These are phyloP conservation scores for Lepilemur ruficaudatus DNA, from an alignment of 2,797 vertebrate genomes.

Conservation along the genomic window DNA sequence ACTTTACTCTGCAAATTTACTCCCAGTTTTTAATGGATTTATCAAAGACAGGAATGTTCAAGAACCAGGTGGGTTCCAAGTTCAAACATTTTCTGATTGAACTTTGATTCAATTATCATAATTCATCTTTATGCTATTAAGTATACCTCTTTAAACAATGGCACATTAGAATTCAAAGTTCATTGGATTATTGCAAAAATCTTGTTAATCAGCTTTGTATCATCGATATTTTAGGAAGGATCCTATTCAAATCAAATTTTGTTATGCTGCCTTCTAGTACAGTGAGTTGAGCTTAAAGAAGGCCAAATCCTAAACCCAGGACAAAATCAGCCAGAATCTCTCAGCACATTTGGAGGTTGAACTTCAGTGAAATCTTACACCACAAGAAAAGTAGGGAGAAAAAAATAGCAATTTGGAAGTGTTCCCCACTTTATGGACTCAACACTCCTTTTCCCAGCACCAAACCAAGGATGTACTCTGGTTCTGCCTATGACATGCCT, in stretches of 20 bases:
- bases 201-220: background rate
- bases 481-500: background rate
- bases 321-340: background rate
- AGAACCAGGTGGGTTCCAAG: background rate
- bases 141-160: slow-evolving; percentile 44
- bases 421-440: background rate
- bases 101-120: slow-evolving; percentile 2
- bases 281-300: background rate
- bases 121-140: slow-evolving; percentile 22
- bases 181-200: background rate
- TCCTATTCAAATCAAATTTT: slow-evolving; percentile 18
- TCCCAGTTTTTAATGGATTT: background rate
- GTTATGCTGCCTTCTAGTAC: background rate
- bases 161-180: background rate
- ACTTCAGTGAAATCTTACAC: background rate
- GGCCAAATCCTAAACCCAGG: background rate
- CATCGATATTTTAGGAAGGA: background rate
- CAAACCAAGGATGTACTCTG: background rate
- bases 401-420: background rate
- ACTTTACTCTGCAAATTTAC: background rate
- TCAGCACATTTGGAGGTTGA: background rate
- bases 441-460: background rate
- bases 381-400: background rate
- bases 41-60: background rate
- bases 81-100: background rate